A percentile compares a stretch with the other conserved stretches of the same genome.
Conservation (phyloP, 2,888 invertebrate genomes). For the Nudaria mundana region DNA sequence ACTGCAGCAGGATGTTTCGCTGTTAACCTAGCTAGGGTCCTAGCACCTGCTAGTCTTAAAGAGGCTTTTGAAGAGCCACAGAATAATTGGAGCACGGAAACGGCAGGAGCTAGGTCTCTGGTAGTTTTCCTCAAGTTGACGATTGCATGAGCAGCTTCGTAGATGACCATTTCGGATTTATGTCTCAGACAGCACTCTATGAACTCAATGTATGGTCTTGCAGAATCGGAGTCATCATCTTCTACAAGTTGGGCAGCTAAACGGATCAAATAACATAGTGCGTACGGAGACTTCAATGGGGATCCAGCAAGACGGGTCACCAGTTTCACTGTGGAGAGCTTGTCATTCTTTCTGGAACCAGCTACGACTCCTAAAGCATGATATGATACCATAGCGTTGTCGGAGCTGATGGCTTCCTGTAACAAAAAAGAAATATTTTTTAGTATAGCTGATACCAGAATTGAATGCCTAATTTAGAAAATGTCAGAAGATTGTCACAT, state of each 20-base stretch:
- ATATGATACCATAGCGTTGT: conserved; percentile 95
- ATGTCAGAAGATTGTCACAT: no score
- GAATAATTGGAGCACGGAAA: conserved; percentile 97
- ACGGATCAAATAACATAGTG: conserved; percentile 96
- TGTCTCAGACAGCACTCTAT: conserved; percentile 97
- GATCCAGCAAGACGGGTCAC: conserved; percentile 93
- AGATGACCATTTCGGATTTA: conserved; percentile 99
- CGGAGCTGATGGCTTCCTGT: conserved; percentile 74
- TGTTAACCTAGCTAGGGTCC: conserved; percentile 97
- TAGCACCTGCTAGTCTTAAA: conserved; percentile 97
- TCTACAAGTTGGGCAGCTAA: conserved; percentile 97
- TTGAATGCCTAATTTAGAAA: no score
- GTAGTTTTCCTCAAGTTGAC: conserved; percentile 94
- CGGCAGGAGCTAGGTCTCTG: conserved; percentile 95
- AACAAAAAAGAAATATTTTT: conserved; percentile 10
- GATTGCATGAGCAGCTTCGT: conserved; percentile 99
- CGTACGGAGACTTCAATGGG: conserved; percentile 96
- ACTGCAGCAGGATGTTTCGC: conserved; percentile 98
- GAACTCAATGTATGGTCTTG: conserved; percentile 92
- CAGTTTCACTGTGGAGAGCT: conserved; percentile 97
- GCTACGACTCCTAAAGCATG: conserved; percentile 98
- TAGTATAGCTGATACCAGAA: no score
- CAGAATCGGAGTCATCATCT: conserved; percentile 88
- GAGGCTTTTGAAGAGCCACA: conserved; percentile 98
- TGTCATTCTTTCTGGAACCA: conserved; percentile 95